Evolutionary conservation across 2,113 vertebrate species (phyloP), one percentile per base, ranked within the genome.

Genomic region (Sturnira hondurensis): DNA sequence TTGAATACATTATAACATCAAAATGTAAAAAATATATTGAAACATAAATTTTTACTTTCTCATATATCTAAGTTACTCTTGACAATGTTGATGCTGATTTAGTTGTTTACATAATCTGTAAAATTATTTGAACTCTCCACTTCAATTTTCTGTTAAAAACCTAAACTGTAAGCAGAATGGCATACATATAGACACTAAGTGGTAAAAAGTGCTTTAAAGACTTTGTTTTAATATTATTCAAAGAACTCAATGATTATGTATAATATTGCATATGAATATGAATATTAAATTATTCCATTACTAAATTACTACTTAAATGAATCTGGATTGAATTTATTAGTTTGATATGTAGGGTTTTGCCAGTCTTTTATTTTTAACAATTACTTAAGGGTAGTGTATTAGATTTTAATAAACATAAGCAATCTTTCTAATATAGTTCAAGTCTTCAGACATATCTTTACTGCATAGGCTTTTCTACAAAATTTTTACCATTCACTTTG

Each of bases 291-390:
- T 68, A 84, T 90, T 16, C 7, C 3, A 80, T 87, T 74, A 86
- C 83, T 81, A 94, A 94, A 63, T 84, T 94, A 77, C 16, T 9
- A 61, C n/a, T 73, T 61, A 77, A 33, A 38, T 90, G 45, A 91
- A 4, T 7, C 19, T 45, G 15, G 26, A 67, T 14, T 58, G 4
- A 43, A 22, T 84, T 93, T 77, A 52, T 83, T 93, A 68, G 80
- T 87, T 86, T 87, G n/a, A 67, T 45, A 19, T 41, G 52, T 45
- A 86, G 36, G 4, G 3, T 83, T 89, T 70, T 80, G 86, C 5
- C 41, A 70, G 56, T 54, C 0, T 86, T 89, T 70, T 58, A 85
- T 93, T 89, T 71, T 94, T 2, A 89, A 41, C 14, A 71, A 31
- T 67, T 89, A 85, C 26, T 92, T 17, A 80, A 5, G 10, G 45